Evolutionary conservation across 2,888 invertebrate genomes (phyloP), one percentile per base, ranked within the genome.

Genomic region (Stramonita haemastoma): DNA sequence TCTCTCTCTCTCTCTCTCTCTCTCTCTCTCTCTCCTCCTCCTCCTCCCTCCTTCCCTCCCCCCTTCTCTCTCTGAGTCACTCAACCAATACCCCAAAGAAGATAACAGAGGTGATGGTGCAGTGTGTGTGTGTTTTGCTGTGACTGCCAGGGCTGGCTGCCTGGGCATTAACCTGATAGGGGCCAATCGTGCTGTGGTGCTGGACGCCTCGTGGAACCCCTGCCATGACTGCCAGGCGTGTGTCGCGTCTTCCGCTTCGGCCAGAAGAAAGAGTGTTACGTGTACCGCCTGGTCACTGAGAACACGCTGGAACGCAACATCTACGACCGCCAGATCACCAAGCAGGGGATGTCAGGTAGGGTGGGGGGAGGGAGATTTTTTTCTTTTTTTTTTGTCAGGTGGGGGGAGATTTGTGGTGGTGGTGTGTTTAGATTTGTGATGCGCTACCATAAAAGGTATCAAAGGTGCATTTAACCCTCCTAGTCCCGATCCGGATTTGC

Each of bases 121-220:
- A 73, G 73, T 73, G 73, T 79, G 15, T 79, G 2, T 29, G 57
- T 11, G 15, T 56, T 87, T 85, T 32, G 91, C n/a, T n/a, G n/a
- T n/a, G n/a, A n/a, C n/a, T n/a, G 92, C 15, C 93, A 97, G 98
- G 93, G 99, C 99, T 70, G 99, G 99, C 0, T 99, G 99, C 26
- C 96, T 99, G 66, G 99, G 99, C 17, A 99, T 99, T 92, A 99
- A 99, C 96, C 97, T 99, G 91, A 98, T 99, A 34, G 99, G 99
- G n/a, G 99, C 99, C 0, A 99, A 99, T 96, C 97, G 99, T 60
- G 99, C 99, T 6, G 99, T 99, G 8, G 99, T 99, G 87, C 98
- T 99, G 95, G 99, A 99, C 96, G 99, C 99, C 26, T 99, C 98
- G 79, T 99, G 99, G 99, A 99, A 99, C 96, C 99, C 99, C 0